Base-by-base conservation (phyloP, 37 sponge, comb jelly and placozoan species). In the Aplysina aerophoba region DNA sequence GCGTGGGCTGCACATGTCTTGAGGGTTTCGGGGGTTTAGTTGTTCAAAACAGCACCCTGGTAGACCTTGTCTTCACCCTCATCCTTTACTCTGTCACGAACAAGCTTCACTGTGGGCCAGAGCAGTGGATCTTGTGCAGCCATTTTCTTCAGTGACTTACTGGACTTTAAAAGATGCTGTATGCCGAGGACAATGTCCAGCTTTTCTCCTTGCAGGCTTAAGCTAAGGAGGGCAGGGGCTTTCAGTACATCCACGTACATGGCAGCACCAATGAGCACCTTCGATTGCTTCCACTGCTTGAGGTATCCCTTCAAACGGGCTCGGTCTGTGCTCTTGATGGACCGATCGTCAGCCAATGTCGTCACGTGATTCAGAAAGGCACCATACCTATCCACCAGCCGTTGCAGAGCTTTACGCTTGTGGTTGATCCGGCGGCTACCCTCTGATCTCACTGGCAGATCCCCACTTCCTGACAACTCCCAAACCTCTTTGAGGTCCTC, bases 301-400 rank as follows among this genome's bases (percentile, higher is more conserved):
- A 86, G 84, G 35, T 90, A 90, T 21, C 91, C 91, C 31, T 87
- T 78, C 21, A 91, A 25, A 0, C 37, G n/a, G 40, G 85, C 89
- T 38, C 55, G 73, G 27, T 90, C 91, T 35, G 33, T 28, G 4
- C 60, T 0, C 83, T 59, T 86, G 15, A 86, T 57, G 44, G 91
- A 57, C 4, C 80, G 50, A 64, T 84, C 84, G 17, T 77, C 61
- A 8, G 44, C 60, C 15, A 90, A 59, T 36, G 87, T 21, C 14
- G 50, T 22, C 6, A 90, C 84, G 59, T 86, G 86, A 16, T 35
- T 41, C 15, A 81, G 55, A 75, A 87, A 91, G 0, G 85, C 91
- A 28, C 91, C 91, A 83, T 50, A 91, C 0, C 87, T 80, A 75
- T 90, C 91, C 62, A 91, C 79, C 5, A 91, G 57, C 13, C 87